Base-by-base conservation (phyloP, 2,797 vertebrate species). In the Leptoclinus maculatus region DNA sequence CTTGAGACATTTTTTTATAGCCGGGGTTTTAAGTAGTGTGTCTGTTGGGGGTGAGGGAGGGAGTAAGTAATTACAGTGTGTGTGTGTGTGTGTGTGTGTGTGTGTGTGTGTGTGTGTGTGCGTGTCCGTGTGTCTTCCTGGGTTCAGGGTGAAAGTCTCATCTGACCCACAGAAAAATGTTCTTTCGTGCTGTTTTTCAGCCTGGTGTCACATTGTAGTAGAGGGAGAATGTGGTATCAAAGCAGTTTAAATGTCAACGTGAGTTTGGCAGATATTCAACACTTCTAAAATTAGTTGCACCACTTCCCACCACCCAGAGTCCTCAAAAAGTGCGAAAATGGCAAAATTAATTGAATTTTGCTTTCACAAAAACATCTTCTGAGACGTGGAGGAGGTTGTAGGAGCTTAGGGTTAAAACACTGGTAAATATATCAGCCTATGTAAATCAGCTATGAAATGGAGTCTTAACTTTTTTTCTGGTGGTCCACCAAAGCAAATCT, bases 401-500 rank as follows among this genome's bases (percentile, higher is more conserved):
- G 57, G 63, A 78, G 56, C 49, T 79, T 38, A 13, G 38, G 39
- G 62, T 74, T 74, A 84, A 82, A 54, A 39, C 69, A 71, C 73
- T 32, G 17, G 75, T 51, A 80, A 79, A 80, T 83, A 54, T 32
- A 74, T 82, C 78, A 78, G 41, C 77, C 19, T 76, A 73, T 86
- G 71, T 43, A 83, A 80, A 86, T 83, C 57, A 80, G 77, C 76
- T 49, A 58, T 88, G 80, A 87, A 78, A 86, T 53, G n/a, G 23
- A 75, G 68, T 81, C 74, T 38, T 41, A 57, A 60, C 34, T 79
- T 67, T 68, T 17, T 41, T 41, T 62, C 14, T 34, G 32, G 23
- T 75, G 69, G 21, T 81, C 81, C 59, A 87, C 85, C 72, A 86
- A 88, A 77, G 80, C 56, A 62, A 85, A 89, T 86, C 74, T 68